These are phyloP conservation scores for Boloria selene DNA, from an alignment of 2,888 invertebrate genomes.

Conservation along the genomic window DNA sequence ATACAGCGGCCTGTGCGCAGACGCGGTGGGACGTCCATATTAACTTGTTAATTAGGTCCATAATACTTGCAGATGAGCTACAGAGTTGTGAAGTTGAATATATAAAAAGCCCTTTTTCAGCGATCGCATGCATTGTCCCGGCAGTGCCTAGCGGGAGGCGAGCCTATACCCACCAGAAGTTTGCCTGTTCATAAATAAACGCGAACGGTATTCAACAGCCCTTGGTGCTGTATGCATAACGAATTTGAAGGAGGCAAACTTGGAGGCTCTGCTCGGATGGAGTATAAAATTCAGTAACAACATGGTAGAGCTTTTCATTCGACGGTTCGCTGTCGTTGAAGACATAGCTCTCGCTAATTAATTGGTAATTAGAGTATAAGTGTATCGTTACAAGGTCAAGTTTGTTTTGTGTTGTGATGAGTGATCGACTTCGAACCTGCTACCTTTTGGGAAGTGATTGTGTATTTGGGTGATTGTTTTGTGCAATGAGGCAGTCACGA, in stretches of 20 bases:
- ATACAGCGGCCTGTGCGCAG: constrained; percentile 66
- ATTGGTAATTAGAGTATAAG: constrained; percentile 54
- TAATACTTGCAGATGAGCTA: constrained; percentile 94
- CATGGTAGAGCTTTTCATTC: constrained; percentile 82
- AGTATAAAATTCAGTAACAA: constrained; percentile 83
- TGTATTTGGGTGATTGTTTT: constrained; percentile 56
- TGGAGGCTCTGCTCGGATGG: constrained; percentile 82
- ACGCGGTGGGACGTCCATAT: constrained; percentile 89
- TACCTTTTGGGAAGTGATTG: constrained; percentile 45
- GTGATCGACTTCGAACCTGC: constrained; percentile 51
- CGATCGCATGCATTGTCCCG: constrained; percentile 77
- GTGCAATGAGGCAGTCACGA: constrained; percentile 46
- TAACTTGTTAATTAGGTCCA: constrained; percentile 95
- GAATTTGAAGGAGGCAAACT: constrained; percentile 84
- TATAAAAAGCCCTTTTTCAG: constrained; percentile 86
- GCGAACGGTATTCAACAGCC: constrained; percentile 84
- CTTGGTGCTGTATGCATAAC: constrained; percentile 84
- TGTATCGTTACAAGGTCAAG: constrained; percentile 7
- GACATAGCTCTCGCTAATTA: constrained; percentile 78
- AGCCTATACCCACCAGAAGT: constrained; percentile 81
- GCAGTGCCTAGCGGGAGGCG: constrained; percentile 56
- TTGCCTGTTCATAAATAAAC: constrained; percentile 84
- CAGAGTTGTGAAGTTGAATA: constrained; percentile 86
- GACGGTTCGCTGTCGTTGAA: constrained; percentile 77
- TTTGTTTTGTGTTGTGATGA: constrained; percentile 15